These are phyloP conservation scores for Stenodema calcarata DNA, from an alignment of 2,888 invertebrate genomes.

Conservation along the genomic window DNA sequence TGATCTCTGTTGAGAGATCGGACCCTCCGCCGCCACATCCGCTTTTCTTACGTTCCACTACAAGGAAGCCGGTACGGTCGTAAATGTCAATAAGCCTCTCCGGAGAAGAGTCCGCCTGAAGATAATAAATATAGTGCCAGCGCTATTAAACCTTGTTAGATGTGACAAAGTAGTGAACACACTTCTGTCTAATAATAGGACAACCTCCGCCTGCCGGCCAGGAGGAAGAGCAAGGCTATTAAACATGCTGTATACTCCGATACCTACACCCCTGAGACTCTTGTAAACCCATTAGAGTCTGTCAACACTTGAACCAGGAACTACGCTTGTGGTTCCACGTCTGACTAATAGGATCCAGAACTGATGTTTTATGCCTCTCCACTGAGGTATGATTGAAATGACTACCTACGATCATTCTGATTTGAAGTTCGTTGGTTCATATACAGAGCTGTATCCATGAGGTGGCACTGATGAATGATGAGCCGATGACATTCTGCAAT, in stretches of 20 bases:
- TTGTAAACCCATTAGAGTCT: constrained; percentile 25
- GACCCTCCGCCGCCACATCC: constrained; percentile 1
- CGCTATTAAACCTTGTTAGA: constrained; percentile 39
- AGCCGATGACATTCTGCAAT: too few species aligned
- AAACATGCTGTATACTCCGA: neutral
- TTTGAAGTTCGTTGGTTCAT: too few species aligned
- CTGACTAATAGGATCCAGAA: neutral
- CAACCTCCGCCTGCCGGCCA: neutral
- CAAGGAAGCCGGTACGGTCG: neutral
- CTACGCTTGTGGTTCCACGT: neutral
- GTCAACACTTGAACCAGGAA: constrained; percentile 30
- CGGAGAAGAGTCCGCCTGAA: neutral
- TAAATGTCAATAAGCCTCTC: constrained; percentile 26
- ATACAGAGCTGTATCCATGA: too few species aligned
- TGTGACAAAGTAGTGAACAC: constrained; percentile 38
- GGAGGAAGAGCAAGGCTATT: constrained; percentile 13
- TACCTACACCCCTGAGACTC: constrained; percentile 17
- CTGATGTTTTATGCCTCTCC: neutral
- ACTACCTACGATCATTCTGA: too few species aligned
- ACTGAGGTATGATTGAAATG: too few species aligned
- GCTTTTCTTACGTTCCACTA: neutral
- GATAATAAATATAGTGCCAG: constrained; percentile 30
- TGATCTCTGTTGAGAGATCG: neutral
- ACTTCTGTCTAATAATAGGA: constrained; percentile 15
- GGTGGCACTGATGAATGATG: too few species aligned